These are phyloP conservation scores for Phragmatobia fuliginosa DNA, from an alignment of 2,888 invertebrate genomes.

Conservation along the genomic window DNA sequence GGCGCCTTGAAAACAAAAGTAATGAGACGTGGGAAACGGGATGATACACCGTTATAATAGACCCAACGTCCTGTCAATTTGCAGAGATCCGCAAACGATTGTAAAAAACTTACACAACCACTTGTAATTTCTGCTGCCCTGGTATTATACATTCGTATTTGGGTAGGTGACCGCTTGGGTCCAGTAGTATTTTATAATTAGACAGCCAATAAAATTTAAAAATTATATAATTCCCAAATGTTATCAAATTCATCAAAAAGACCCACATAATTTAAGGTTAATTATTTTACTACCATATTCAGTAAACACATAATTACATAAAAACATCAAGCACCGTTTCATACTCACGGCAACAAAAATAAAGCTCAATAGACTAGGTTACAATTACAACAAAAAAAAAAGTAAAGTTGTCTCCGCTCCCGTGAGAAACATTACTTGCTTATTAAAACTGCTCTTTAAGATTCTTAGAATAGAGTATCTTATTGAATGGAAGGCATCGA, in stretches of 20 bases:
- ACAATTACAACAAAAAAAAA: constrained; percentile 44
- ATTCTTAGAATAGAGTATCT: constrained; percentile 1
- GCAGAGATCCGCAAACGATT: constrained; percentile 34
- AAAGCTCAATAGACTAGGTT: constrained; percentile 37
- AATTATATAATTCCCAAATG: neutral
- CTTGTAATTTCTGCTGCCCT: neutral
- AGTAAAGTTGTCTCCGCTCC: constrained; percentile 22
- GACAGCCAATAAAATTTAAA: neutral
- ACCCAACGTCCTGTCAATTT: constrained; percentile 49
- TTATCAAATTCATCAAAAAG: neutral
- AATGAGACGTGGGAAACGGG: constrained; percentile 53
- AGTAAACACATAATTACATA: constrained; percentile 8
- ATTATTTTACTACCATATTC: neutral
- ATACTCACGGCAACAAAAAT: constrained; percentile 26
- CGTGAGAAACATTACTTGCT: constrained; percentile 32
- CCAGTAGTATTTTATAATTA: neutral
- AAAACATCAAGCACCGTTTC: constrained; percentile 10
- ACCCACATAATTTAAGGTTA: neutral
- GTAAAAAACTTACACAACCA: neutral
- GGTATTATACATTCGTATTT: neutral
- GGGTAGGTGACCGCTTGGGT: neutral
- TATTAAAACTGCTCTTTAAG: constrained; percentile 13
- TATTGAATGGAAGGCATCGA: constrained; percentile 12
- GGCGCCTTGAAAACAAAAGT: constrained; percentile 44
- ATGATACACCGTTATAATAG: constrained; percentile 55